Evolutionary conservation across 1,140 invertebrate genomes (phyloP).

Genomic region (Drosophila navojoa): DNA sequence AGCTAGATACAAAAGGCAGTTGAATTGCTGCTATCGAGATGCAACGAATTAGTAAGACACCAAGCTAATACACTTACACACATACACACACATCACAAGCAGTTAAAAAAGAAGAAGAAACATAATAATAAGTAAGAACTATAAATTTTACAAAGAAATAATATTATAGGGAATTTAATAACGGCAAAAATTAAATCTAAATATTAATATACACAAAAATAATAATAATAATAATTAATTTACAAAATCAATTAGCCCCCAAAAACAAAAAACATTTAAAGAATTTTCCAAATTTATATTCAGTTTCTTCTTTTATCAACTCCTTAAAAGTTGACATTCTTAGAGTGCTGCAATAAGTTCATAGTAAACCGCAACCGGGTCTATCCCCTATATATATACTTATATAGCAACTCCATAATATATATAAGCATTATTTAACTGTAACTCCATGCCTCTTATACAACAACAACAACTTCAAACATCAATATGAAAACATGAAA

Average conservation of each 20-base stretch:
- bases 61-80: slow-evolving; percentile 8
- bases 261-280: slow-evolving; percentile 6
- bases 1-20: slow-evolving; percentile 33
- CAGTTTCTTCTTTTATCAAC: neutral
- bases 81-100: slow-evolving; percentile 61
- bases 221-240: slow-evolving; percentile 18
- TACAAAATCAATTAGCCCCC: slow-evolving; percentile 36
- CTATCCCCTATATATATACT: slow-evolving; percentile 18
- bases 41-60: slow-evolving; percentile 72
- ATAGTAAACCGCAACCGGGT: slow-evolving; percentile 31
- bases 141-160: slow-evolving; percentile 57
- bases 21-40: slow-evolving; percentile 31
- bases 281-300: slow-evolving; percentile 4
- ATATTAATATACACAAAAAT: slow-evolving; percentile 20
- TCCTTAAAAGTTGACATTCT: neutral
- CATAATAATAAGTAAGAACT: slow-evolving; percentile 22
- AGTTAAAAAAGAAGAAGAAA: slow-evolving; percentile 30
- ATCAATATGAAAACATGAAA: slow-evolving; percentile 41
- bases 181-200: slow-evolving; percentile 28
- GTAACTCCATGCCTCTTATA: slow-evolving; percentile 76
- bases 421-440: slow-evolving; percentile 52
- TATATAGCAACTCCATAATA: slow-evolving; percentile 33
- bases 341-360: slow-evolving; percentile 25
- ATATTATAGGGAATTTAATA: slow-evolving; percentile 69
- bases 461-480: slow-evolving; percentile 17